Base-by-base conservation (phyloP, 2,888 invertebrate genomes). In the Branchellion lobata region DNA sequence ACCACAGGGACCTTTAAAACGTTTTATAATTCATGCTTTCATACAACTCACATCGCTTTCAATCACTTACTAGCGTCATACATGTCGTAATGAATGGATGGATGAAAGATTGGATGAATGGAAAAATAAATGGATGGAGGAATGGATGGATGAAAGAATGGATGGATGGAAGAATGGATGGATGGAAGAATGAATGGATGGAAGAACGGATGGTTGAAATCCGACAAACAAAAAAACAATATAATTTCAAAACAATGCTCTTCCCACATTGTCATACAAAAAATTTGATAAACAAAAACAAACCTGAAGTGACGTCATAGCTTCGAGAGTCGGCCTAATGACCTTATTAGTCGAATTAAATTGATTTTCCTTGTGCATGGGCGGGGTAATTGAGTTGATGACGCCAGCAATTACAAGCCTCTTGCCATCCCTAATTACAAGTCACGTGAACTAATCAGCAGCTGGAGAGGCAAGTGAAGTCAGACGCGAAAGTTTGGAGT, bases 1-100 rank as follows among this genome's bases (percentile, higher is more conserved):
- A 57, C 61, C 61, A 57, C 24, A 57, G 61, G 61, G 61, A 57
- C 61, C 5, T 24, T 57, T 57, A 57, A 57, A 57, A 57, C 61
- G 14, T 57, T 57, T 57, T n/a, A 57, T 57, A 57, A 57, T 57
- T 57, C 61, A 57, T 57, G 61, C 61, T 18, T 57, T 57, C 61
- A n/a, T 57, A 40, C 61, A 24, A 5, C 5, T n/a, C 61, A 24
- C 61, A 24, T 57, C 61, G 21, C 21, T 24, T 57, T 24, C 61
- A 57, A 57, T 57, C 61, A 57, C n/a, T 47, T 47, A 47, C n/a
- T n/a, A n/a, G n/a, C n/a, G n/a, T n/a, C n/a, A n/a, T n/a, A n/a
- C n/a, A n/a, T n/a, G n/a, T n/a, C n/a, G n/a, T n/a, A 18, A 18
- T 14, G 18, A 18, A 47, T 47, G 8, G 8, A 47, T 47, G 47